A percentile compares a stretch with the other conserved stretches of the same genome.
Evolutionary conservation across 2,113 vertebrate species (phyloP).

Genomic region (Scophthalmus maximus): DNA sequence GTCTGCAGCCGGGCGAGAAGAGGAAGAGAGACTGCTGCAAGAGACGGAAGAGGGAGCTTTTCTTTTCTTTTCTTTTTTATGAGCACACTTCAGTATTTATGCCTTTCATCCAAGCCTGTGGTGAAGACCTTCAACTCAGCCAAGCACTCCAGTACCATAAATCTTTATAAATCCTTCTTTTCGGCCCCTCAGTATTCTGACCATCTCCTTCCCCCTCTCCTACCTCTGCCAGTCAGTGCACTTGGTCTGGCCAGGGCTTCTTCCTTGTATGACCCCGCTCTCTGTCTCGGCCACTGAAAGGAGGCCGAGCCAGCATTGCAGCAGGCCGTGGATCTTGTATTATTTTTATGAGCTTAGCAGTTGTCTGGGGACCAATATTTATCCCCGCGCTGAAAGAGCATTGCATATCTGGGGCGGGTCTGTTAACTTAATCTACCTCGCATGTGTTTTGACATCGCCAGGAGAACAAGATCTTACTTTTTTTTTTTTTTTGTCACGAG

Average conservation of each 20-base stretch:
- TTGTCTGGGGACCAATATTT: slow-evolving; percentile 72
- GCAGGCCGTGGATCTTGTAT: slow-evolving; percentile 64
- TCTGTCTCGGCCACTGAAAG: slow-evolving; percentile 46
- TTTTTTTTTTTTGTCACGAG: too few relatives aligned
- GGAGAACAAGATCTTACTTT: too few relatives aligned
- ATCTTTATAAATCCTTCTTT: slow-evolving; percentile 57
- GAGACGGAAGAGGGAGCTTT: slow-evolving; percentile 31
- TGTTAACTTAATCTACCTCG: slow-evolving; percentile 67
- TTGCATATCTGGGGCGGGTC: slow-evolving; percentile 50
- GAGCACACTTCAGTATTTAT: slow-evolving; percentile 60
- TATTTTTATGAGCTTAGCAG: slow-evolving; percentile 80
- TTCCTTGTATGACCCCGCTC: slow-evolving; percentile 45
- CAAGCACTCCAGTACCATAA: slow-evolving; percentile 62
- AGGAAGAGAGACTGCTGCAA: slow-evolving; percentile 37
- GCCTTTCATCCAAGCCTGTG: slow-evolving; percentile 65
- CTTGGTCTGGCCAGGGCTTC: slow-evolving; percentile 35
- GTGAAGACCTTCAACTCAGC: slow-evolving; percentile 56
- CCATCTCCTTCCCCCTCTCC: slow-evolving; percentile 10
- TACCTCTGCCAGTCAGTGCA: slow-evolving; percentile 1
- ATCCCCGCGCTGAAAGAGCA: slow-evolving; percentile 61
- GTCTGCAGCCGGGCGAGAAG: slow-evolving; percentile 47
- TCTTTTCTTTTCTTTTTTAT: background rate
- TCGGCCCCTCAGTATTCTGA: slow-evolving; percentile 42
- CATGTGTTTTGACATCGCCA: slow-evolving; percentile 48
- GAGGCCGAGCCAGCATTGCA: slow-evolving; percentile 55